Conservation (phyloP, 2,888 invertebrate genomes). For the Macaria notata region DNA sequence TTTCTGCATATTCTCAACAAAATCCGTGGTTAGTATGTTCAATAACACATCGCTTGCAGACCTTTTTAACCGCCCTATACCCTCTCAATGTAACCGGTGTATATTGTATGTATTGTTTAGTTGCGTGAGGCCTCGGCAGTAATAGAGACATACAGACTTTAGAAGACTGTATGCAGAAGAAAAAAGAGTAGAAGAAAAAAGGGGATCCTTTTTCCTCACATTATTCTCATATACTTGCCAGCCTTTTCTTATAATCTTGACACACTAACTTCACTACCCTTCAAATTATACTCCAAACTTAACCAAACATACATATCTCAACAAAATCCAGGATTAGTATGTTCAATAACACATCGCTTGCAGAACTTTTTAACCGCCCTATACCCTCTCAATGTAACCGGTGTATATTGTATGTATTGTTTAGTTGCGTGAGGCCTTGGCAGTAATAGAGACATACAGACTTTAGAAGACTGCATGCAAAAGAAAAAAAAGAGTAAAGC, state of each 20-base stretch:
- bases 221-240: too few relatives aligned
- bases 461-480: too few relatives aligned
- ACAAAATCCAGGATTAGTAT: conserved; percentile 97
- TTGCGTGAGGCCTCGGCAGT: conserved; percentile 94
- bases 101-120: conserved; percentile 92
- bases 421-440: conserved; percentile 93
- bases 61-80: conserved; percentile 94
- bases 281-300: too few relatives aligned
- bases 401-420: conserved; percentile 97
- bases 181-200: too few relatives aligned
- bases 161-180: too few relatives aligned
- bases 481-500: too few relatives aligned
- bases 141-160: conserved; percentile 72
- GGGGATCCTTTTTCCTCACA: too few relatives aligned
- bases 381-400: conserved; percentile 94
- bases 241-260: too few relatives aligned
- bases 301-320: conserved; percentile 45
- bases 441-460: conserved; percentile 85
- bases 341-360: conserved; percentile 95
- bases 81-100: conserved; percentile 95
- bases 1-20: conserved; percentile 73
- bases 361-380: conserved; percentile 96
- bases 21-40: conserved; percentile 98
- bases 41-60: conserved; percentile 95
- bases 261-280: too few relatives aligned